Base-by-base conservation (phyloP, 1,140 invertebrate species). In the Adoxophyes honmai region DNA sequence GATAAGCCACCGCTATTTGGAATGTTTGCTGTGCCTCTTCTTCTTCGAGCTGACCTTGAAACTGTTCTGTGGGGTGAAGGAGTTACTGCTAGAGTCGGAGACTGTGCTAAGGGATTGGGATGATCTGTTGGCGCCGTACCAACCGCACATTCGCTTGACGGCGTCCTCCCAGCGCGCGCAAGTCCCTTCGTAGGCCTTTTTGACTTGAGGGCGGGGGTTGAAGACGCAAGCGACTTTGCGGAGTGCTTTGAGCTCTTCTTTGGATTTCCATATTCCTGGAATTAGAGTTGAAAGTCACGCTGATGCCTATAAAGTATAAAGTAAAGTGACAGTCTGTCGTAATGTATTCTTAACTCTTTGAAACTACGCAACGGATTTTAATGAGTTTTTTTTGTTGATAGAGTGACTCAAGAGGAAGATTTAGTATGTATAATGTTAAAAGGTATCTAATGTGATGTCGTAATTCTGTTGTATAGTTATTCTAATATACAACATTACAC, bases 251-350 rank as follows among this genome's bases (percentile, higher is more conserved):
- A 96, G 63, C 63, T 96, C 93, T 4, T 93, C 90, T 70, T 92
- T 92, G 33, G 82, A 89, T 59, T 92, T 91, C 94, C 95, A 97
- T 39, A 96, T 85, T 66, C 93, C 94, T 94, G 69, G 35, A 90
- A 90, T 56, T 16, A 28, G 6, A 28, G 6, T 28, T 28, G 21
- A 6, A 28, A 6, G 2, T 28, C 2, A 28, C 21, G 21, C 2
- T 28, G 21, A 28, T 28, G 21, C n/a, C n/a, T n/a, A n/a, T n/a
- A n/a, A n/a, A n/a, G n/a, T n/a, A n/a, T n/a, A n/a, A n/a, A n/a
- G n/a, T n/a, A n/a, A n/a, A n/a, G n/a, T n/a, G n/a, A n/a, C n/a
- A n/a, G n/a, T n/a, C n/a, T n/a, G n/a, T n/a, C n/a, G n/a, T n/a
- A n/a, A n/a, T n/a, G n/a, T n/a, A n/a, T n/a, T n/a, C n/a, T n/a